A percentile compares a stretch with the other conserved stretches of the same genome.
Conservation (phyloP, 2,113 vertebrate genomes). For the Cyanoderma ruficeps region DNA sequence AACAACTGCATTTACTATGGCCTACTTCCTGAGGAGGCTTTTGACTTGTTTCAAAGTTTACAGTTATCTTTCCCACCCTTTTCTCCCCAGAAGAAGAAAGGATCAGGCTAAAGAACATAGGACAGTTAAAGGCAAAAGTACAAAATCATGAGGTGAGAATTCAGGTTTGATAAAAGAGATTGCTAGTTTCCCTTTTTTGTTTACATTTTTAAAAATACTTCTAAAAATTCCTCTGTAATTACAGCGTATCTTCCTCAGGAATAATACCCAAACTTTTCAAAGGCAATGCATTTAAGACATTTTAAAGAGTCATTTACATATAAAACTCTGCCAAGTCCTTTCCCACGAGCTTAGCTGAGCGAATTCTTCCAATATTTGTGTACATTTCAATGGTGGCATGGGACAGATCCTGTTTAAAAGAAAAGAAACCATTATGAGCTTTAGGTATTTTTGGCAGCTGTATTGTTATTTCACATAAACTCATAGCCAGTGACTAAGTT, state of each 20-base stretch:
- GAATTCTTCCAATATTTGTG: conserved; percentile 84
- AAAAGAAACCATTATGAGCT: background rate
- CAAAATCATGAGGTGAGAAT: background rate
- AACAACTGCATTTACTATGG: background rate
- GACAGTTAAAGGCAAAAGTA: background rate
- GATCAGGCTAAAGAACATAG: background rate
- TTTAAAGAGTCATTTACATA: conserved; percentile 82
- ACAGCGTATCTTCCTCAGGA: background rate
- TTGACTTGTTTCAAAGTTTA: background rate
- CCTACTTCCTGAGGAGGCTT: background rate
- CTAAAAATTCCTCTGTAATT: background rate
- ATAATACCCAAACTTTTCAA: background rate
- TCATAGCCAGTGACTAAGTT: background rate
- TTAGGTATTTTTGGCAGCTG: background rate
- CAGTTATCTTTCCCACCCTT: background rate
- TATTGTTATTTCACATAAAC: background rate
- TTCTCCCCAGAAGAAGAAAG: background rate
- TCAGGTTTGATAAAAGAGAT: background rate
- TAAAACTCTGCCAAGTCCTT: conserved; percentile 97
- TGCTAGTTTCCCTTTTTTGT: accelerated
- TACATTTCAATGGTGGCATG: conserved; percentile 97
- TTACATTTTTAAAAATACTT: background rate
- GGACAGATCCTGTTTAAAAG: conserved; percentile 86
- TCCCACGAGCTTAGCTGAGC: conserved; percentile 91
- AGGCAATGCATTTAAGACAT: background rate